Base-by-base conservation (phyloP, 1,140 invertebrate genomes). In the Brachionus plicatilis region DNA sequence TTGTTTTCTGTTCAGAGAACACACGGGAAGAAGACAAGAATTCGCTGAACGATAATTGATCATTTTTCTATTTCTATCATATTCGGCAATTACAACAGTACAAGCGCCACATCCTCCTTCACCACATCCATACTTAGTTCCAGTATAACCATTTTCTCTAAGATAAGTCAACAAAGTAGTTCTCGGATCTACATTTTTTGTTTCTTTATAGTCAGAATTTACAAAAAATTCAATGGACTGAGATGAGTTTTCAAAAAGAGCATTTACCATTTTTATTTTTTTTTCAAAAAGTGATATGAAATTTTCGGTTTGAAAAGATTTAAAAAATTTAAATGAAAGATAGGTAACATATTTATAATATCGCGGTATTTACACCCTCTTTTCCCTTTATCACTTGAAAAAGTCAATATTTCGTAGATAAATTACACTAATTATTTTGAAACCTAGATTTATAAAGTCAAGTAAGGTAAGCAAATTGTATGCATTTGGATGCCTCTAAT, bases 81-180 rank as follows among this genome's bases (percentile, higher is more conserved):
- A 80, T 24, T 80, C 76, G 14, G 76, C 76, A 11, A 80, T 80
- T 17, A 80, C 90, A 1, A 92, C 92, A 3, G 92, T 90, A 87
- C 94, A 96, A 1, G 92, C 91, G 0, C 94, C 94, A 87, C 94
- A 95, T 1, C 94, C 94, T 24, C 94, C 95, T 88, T 96, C 94
- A 9, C 91, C 89, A 86, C 94, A 95, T 86, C 89, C 88, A 5
- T 90, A 91, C 87, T 95, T 95, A 0, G 94, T 95, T 9, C 94
- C 76, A 14, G 47, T 53, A 24, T 80, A 80, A 1, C 76, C 76
- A 50, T 80, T 24, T 24, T 33, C 41, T 56, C 76, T 53, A 20
- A 80, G 27, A 80, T 80, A 80, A 29, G 0, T 20, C 29, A 80
- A 65, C 47, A 80, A 33, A 37, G 76, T 80, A 12, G 33, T 29